Percentiles rank a stretch among this genome's conserved stretches.
Conservation (phyloP, 2,888 invertebrate species). For the Lasioglossum morio region DNA sequence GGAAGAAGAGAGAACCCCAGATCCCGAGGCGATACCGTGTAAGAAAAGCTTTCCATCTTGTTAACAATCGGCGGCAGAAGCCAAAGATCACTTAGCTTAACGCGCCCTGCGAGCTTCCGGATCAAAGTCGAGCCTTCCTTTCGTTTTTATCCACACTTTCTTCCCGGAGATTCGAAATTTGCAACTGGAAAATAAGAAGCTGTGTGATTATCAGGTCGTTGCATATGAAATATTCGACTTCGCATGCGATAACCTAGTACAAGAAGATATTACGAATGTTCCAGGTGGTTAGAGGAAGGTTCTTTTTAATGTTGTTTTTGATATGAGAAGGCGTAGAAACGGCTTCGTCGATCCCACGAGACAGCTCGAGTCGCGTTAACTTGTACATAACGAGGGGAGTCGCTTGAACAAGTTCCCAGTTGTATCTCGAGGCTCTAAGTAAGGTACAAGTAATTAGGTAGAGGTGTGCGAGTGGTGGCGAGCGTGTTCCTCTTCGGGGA, state of each 20-base stretch:
- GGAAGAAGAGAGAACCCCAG: background rate
- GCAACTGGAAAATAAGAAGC: background rate
- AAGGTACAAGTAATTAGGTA: constrained; percentile 46
- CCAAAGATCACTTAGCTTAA: constrained; percentile 44
- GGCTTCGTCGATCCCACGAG: background rate
- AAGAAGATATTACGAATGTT: background rate
- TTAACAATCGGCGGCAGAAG: constrained; percentile 49
- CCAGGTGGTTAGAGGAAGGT: background rate
- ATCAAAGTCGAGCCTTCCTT: background rate
- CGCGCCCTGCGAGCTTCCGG: constrained; percentile 12
- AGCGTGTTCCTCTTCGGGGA: constrained; percentile 20
- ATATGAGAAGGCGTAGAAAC: background rate
- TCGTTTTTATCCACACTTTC: background rate
- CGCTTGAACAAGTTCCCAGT: constrained; percentile 28
- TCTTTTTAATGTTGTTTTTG: constrained; percentile 6
- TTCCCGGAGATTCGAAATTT: background rate
- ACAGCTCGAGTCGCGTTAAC: constrained; percentile 8
- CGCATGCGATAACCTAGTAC: background rate
- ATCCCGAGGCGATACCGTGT: background rate
- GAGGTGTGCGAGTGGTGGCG: constrained; percentile 8
- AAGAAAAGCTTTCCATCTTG: constrained; percentile 20
- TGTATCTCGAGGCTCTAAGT: constrained; percentile 42
- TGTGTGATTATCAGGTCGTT: background rate
- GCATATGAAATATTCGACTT: background rate
- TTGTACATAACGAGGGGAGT: constrained; percentile 38